These are phyloP conservation scores for Beaufortia kweichowensis DNA, from an alignment of 2,113 vertebrate genomes.

Conservation along the genomic window DNA sequence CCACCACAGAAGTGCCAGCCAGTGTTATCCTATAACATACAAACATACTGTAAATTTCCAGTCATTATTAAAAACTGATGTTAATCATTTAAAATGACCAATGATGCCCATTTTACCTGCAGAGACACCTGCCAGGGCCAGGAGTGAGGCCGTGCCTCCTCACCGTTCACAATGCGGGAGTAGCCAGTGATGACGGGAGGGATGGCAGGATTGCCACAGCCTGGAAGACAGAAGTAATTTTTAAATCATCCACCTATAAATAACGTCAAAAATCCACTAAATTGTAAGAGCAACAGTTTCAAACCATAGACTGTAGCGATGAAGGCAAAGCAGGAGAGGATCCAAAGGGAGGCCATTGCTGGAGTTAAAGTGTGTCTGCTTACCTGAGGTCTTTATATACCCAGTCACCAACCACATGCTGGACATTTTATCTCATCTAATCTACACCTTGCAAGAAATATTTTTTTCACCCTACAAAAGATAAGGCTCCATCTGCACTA, in stretches of 20 bases:
- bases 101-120: conserved; percentile 57
- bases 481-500: too few relatives aligned
- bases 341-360: conserved; percentile 75
- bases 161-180: conserved; percentile 73
- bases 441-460: background rate
- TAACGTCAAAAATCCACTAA: background rate
- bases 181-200: conserved; percentile 65
- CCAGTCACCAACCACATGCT: background rate
- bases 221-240: conserved; percentile 47
- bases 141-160: conserved; percentile 73
- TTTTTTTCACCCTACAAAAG: too few relatives aligned
- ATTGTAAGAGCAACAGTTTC: background rate
- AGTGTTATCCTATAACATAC: conserved; percentile 73
- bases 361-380: conserved; percentile 27
- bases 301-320: conserved; percentile 68
- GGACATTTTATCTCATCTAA: background rate
- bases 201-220: conserved; percentile 68
- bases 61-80: too few relatives aligned
- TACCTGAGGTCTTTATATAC: conserved; percentile 44
- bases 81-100: too few relatives aligned
- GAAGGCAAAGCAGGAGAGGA: conserved; percentile 75
- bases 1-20: conserved; percentile 84
- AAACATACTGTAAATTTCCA: too few relatives aligned
- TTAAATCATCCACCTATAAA: background rate
- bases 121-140: conserved; percentile 80